Conservation (phyloP, 2,888 invertebrate genomes). For the Orthonychiurus folsomi region DNA sequence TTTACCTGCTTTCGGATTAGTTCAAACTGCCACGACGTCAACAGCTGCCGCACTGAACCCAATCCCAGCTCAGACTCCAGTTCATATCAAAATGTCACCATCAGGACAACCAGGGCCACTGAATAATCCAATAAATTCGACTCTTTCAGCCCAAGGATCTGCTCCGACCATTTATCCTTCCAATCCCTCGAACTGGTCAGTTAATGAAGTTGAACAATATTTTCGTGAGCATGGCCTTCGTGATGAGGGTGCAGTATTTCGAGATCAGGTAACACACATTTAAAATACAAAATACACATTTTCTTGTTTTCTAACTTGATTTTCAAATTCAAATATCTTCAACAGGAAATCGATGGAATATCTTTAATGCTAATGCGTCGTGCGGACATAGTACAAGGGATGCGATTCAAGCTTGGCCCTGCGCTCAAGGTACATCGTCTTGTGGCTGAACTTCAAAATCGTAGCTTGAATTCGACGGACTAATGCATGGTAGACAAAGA, state of each 20-base stretch:
- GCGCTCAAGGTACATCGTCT: slow-evolving; percentile 75
- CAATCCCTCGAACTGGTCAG: slow-evolving; percentile 55
- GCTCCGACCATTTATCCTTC: too few species aligned
- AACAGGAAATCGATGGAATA: slow-evolving; percentile 81
- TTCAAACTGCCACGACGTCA: too few species aligned
- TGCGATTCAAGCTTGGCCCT: slow-evolving; percentile 76
- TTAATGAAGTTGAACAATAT: slow-evolving; percentile 71
- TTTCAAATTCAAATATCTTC: background rate
- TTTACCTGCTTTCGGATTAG: too few species aligned
- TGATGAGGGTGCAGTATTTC: slow-evolving; percentile 68
- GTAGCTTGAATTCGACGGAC: background rate
- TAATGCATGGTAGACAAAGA: too few species aligned
- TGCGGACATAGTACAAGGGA: slow-evolving; percentile 69
- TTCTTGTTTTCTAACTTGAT: background rate
- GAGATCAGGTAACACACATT: slow-evolving; percentile 54
- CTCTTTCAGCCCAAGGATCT: too few species aligned
- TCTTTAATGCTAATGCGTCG: slow-evolving; percentile 74
- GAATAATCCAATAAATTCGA: too few species aligned
- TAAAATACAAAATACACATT: too few species aligned
- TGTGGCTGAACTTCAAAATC: slow-evolving; percentile 63
- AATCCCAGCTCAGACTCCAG: background rate
- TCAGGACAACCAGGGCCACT: too few species aligned
- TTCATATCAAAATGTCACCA: too few species aligned
- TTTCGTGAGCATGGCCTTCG: slow-evolving; percentile 65
- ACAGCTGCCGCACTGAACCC: background rate